A percentile compares a stretch with the other conserved stretches of the same genome.
Evolutionary conservation across 2,888 invertebrate genomes (phyloP).

Genomic region (Synergus laeviventris): DNA sequence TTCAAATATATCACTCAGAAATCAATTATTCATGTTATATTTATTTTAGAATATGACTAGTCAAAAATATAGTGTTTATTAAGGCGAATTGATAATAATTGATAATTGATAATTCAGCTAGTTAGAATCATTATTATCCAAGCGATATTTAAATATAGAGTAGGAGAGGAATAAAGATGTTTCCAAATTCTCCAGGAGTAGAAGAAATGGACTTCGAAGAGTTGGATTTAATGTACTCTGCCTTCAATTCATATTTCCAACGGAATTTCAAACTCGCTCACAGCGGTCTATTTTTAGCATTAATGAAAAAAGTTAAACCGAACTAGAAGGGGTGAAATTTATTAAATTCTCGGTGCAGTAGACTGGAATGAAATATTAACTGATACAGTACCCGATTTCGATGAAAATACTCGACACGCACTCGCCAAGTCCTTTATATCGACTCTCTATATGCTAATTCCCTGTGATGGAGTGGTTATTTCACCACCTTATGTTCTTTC

Average conservation of each 20-base stretch:
- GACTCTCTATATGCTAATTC: neutral
- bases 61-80: too few species aligned
- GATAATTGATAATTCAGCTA: too few species aligned
- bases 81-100: too few species aligned
- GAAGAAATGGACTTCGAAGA: neutral
- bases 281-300: neutral
- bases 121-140: too few species aligned
- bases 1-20: too few species aligned
- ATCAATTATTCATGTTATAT: too few species aligned
- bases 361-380: slow-evolving; percentile 1
- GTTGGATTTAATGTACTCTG: neutral
- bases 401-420: neutral
- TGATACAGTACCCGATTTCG: neutral
- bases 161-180: too few species aligned
- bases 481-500: neutral
- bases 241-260: neutral
- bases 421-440: neutral
- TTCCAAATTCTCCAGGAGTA: too few species aligned
- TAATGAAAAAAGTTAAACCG: neutral
- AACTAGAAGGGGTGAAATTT: neutral
- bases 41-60: too few species aligned
- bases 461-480: neutral
- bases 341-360: slow-evolving; percentile 3
- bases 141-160: too few species aligned
- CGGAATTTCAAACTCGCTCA: neutral